These are phyloP conservation scores for Pyxicephalus adspersus DNA, from an alignment of 2,113 vertebrate species.

Conservation along the genomic window DNA sequence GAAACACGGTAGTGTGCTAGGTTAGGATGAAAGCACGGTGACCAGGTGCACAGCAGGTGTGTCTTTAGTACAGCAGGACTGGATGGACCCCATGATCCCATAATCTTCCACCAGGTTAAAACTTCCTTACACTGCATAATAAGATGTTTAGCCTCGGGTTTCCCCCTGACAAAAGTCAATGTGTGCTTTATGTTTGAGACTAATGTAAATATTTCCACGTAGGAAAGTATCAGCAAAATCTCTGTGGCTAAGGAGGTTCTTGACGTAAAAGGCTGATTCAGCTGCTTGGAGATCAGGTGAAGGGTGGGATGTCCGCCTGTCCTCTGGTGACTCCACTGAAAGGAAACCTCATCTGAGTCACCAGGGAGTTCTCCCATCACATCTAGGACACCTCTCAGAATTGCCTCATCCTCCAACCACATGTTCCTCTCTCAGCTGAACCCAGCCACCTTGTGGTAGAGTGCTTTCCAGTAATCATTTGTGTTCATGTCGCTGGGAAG, in stretches of 20 bases:
- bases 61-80: no score
- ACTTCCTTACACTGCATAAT: no score
- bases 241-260: not conserved
- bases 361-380: not conserved
- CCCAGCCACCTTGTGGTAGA: not conserved
- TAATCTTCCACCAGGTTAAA: no score
- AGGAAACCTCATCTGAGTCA: not conserved
- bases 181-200: not conserved
- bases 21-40: no score
- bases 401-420: not conserved
- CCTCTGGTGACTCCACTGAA: not conserved
- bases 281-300: not conserved
- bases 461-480: not conserved
- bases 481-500: not conserved
- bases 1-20: no score
- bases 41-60: no score
- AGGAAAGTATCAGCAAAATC: not conserved
- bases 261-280: not conserved
- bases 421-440: not conserved
- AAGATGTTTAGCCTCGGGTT: no score
- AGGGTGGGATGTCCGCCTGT: not conserved
- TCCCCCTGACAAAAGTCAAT: no score
- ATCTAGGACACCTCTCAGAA: not conserved
- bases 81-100: no score
- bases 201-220: not conserved